These are phyloP conservation scores for Digitonthophagus gazella DNA, from an alignment of 2,888 invertebrate species.

Conservation along the genomic window DNA sequence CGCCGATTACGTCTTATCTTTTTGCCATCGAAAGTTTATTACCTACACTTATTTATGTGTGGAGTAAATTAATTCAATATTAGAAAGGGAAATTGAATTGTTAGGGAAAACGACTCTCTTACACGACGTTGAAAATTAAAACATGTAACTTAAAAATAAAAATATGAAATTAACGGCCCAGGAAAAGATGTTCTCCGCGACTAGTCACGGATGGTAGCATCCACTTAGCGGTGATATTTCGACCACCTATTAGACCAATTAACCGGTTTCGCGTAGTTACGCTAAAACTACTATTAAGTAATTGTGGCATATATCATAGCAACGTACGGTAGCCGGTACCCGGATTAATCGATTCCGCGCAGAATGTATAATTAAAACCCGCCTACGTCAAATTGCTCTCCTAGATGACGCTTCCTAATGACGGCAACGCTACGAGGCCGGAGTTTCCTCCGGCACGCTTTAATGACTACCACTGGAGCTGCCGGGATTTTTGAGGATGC, in stretches of 20 bases:
- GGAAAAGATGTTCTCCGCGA: neutral
- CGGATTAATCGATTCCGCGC: neutral
- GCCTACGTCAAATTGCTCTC: neutral
- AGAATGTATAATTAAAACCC: neutral
- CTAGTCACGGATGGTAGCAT: neutral
- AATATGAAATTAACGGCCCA: neutral
- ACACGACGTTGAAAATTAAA: no score
- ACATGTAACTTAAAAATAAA: neutral
- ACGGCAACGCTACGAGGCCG: neutral
- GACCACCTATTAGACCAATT: neutral
- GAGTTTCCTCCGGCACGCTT: neutral
- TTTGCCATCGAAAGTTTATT: no score
- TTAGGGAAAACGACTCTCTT: neutral
- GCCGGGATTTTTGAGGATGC: neutral
- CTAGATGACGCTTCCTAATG: neutral
- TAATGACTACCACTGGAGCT: neutral
- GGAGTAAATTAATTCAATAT: neutral
- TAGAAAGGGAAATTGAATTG: neutral
- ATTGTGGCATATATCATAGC: neutral
- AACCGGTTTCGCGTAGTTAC: neutral
- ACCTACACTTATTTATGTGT: neutral
- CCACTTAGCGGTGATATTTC: neutral
- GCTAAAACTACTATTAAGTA: neutral
- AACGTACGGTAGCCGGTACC: neutral
- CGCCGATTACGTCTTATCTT: neutral